Evolutionary conservation across 2,113 vertebrate species (phyloP).

Genomic region (Percopsis transmontana): DNA sequence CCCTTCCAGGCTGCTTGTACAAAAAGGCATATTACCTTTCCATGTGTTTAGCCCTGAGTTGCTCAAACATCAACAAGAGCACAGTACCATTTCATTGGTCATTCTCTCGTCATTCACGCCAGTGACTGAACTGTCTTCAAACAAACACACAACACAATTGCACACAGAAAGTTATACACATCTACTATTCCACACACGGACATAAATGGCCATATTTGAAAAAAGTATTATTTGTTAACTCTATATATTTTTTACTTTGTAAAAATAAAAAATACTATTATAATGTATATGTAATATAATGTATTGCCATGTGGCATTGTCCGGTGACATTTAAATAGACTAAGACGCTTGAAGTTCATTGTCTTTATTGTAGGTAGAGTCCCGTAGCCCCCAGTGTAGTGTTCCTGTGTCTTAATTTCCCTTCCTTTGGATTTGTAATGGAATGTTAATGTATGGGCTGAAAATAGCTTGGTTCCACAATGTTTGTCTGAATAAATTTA

Average conservation of each 20-base stretch:
- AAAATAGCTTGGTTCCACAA: conserved; percentile 49
- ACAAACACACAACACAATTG: conserved; percentile 13
- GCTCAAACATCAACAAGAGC: background rate
- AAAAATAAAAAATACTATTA: conserved; percentile 55
- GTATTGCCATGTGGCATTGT: conserved; percentile 58
- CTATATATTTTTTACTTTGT: conserved; percentile 75
- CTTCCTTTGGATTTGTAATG: conserved; percentile 53
- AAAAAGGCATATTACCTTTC: background rate
- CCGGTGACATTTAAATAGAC: conserved; percentile 58
- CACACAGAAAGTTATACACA: conserved; percentile 11
- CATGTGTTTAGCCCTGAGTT: background rate
- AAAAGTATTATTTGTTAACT: conserved; percentile 67
- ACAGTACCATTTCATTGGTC: background rate
- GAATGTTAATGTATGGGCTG: conserved; percentile 63
- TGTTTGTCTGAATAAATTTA: conserved; percentile 68
- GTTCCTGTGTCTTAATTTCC: conserved; percentile 37
- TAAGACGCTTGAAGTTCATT: conserved; percentile 56
- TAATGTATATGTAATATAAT: conserved; percentile 57
- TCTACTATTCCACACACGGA: conserved; percentile 38
- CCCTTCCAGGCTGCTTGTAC: background rate
- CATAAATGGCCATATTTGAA: conserved; percentile 68
- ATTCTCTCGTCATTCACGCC: background rate
- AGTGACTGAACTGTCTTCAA: background rate
- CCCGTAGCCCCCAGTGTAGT: conserved; percentile 39
- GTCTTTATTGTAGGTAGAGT: conserved; percentile 58